These are phyloP conservation scores for Corynorhinus townsendii DNA, from an alignment of 2,113 vertebrate species.

Conservation along the genomic window DNA sequence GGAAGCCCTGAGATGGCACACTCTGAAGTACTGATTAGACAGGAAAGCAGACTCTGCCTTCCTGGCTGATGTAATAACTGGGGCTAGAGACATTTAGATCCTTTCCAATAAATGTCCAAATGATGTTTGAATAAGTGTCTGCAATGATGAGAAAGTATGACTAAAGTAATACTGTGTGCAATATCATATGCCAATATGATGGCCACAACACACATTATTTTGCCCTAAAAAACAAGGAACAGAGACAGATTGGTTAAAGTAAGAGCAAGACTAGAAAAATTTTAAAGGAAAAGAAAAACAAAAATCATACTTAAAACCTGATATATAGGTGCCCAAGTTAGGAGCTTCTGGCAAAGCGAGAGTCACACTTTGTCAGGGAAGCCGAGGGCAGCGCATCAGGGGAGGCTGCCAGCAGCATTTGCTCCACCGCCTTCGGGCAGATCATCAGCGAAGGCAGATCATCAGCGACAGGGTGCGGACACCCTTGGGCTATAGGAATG, in stretches of 20 bases:
- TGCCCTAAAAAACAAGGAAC: background rate
- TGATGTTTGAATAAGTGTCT: background rate
- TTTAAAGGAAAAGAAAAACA: conserved; percentile 14
- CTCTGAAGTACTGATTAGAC: background rate
- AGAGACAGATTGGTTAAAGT: background rate
- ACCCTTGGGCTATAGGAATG: conserved; percentile 31
- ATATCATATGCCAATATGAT: background rate
- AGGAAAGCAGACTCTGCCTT: background rate
- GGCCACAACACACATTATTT: background rate
- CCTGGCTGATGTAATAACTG: background rate
- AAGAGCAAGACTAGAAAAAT: background rate
- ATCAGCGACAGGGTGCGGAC: conserved; percentile 47
- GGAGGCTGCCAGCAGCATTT: conserved; percentile 41
- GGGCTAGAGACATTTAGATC: background rate
- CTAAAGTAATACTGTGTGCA: background rate
- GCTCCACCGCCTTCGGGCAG: conserved; percentile 58
- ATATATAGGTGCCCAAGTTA: background rate
- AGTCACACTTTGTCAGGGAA: conserved; percentile 28
- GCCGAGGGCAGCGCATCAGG: conserved; percentile 26
- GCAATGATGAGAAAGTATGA: background rate
- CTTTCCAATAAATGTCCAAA: background rate
- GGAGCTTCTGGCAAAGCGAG: background rate
- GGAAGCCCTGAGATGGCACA: background rate
- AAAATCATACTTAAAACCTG: background rate
- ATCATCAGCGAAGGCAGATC: conserved; percentile 61